Evolutionary conservation across 2,888 invertebrate species (phyloP).

Genomic region (Creontiades dilutus): DNA sequence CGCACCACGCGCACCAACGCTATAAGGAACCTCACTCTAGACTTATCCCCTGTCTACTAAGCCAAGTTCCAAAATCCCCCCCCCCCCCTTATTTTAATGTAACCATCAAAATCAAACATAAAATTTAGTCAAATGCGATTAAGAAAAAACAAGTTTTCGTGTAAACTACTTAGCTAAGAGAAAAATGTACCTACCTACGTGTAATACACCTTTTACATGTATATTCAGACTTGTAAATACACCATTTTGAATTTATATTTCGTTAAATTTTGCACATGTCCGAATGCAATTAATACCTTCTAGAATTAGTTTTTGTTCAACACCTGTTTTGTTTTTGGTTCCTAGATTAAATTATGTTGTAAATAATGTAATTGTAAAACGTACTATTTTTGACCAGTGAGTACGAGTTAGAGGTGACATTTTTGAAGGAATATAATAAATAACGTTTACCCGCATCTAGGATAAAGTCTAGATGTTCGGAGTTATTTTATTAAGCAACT

Average conservation of each 20-base stretch:
- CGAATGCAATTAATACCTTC: slow-evolving; percentile 36
- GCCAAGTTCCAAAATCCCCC: background rate
- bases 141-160: background rate
- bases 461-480: background rate
- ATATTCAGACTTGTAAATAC: slow-evolving; percentile 48
- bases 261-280: slow-evolving; percentile 42
- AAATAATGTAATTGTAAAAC: slow-evolving; percentile 13
- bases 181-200: background rate
- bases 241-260: slow-evolving; percentile 9
- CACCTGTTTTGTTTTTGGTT: slow-evolving; percentile 36
- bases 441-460: background rate
- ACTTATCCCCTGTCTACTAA: slow-evolving; percentile 88
- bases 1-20: slow-evolving; percentile 90
- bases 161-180: background rate
- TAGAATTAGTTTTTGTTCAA: slow-evolving; percentile 33
- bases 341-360: slow-evolving; percentile 53
- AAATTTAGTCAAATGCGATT: slow-evolving; percentile 28
- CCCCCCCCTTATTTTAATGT: background rate
- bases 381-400: slow-evolving; percentile 56
- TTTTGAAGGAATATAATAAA: background rate
- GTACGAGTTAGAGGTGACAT: slow-evolving; percentile 23
- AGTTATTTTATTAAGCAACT: slow-evolving; percentile 4
- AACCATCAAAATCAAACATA: slow-evolving; percentile 54
- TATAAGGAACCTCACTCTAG: slow-evolving; percentile 88
- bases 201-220: background rate